Base-by-base conservation (phyloP, 1,140 invertebrate genomes). In the Campoletis sonorensis region DNA sequence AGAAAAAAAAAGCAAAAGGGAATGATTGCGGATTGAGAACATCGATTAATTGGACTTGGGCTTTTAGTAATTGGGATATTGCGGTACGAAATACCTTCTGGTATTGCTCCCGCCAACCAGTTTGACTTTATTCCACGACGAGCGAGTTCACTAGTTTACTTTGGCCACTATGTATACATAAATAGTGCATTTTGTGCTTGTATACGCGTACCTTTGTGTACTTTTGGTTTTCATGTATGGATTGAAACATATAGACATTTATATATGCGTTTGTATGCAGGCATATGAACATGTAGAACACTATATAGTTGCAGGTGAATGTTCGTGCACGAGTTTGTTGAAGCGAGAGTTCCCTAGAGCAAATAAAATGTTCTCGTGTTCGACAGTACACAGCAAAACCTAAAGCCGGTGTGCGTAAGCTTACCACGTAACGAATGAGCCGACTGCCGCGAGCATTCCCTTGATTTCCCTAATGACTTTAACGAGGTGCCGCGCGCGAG, bases 391-490 rank as follows among this genome's bases (percentile, higher is more conserved):
- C 27, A 54, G 40, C 4, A 40, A n/a, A 80, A 54, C 33, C 16
- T 67, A 67, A 16, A 79, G 13, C 10, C 11, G 2, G 49, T 75
- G 23, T 77, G 75, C 33, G 54, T 77, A 79, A 75, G 27, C 40
- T 16, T 45, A 79, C 27, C 70, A 72, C 67, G 68, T 83, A 77
- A 78, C 45, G 61, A 45, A 64, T 64, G 73, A 80, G 33, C 61
- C 30, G 27, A 33, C 26, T 64, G 76, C 37, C 79, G 64, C 49
- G 61, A 79, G 72, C 73, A 80, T 80, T 84, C 67, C 73, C 72
- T 79, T 83, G 82, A 84, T 85, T 85, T 84, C 80, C 81, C 83
- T 84, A 85, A 85, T 83, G 85, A 85, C 81, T 85, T 83, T 84
- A 84, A 85, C 80, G 78, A 85, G 80, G 81, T 68, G 64, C 77